These are phyloP conservation scores for Poicephalus meyeri DNA, from an alignment of 2,113 vertebrate genomes.

Conservation along the genomic window DNA sequence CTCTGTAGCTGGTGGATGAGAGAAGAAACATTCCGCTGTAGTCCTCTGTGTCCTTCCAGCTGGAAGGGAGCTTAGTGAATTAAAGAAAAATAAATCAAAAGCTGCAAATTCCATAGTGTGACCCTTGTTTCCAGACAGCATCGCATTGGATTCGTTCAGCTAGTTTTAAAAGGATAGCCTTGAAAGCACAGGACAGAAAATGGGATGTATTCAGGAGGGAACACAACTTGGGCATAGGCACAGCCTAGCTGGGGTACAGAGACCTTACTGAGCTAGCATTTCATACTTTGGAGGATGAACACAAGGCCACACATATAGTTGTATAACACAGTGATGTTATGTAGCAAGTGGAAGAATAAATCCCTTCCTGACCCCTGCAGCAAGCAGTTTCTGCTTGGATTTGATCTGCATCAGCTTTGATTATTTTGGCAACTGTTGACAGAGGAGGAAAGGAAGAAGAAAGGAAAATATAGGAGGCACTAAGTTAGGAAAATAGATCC, in stretches of 20 bases:
- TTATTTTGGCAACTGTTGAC: slow-evolving; percentile 9
- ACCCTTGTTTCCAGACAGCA: neutral
- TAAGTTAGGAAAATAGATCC: slow-evolving; percentile 2
- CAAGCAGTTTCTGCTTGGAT: neutral
- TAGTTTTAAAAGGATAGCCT: neutral
- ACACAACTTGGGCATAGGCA: accelerated
- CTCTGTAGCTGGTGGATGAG: neutral
- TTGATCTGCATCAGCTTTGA: slow-evolving; percentile 17
- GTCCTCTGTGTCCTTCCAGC: neutral
- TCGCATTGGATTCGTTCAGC: neutral
- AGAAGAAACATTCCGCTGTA: neutral
- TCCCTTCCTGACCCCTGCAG: neutral
- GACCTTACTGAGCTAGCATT: neutral
- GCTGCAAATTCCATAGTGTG: neutral
- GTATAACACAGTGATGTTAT: neutral
- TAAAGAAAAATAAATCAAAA: neutral
- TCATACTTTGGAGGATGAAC: neutral
- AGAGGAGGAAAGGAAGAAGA: neutral
- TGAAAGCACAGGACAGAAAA: neutral
- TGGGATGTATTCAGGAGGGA: neutral
- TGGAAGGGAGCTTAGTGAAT: neutral
- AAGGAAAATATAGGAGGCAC: neutral
- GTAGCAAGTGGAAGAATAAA: neutral
- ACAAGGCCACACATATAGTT: neutral
- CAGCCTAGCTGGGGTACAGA: neutral